Evolutionary conservation across 2,888 invertebrate genomes (phyloP).

Genomic region (Caenorhabditis doughertyi): DNA sequence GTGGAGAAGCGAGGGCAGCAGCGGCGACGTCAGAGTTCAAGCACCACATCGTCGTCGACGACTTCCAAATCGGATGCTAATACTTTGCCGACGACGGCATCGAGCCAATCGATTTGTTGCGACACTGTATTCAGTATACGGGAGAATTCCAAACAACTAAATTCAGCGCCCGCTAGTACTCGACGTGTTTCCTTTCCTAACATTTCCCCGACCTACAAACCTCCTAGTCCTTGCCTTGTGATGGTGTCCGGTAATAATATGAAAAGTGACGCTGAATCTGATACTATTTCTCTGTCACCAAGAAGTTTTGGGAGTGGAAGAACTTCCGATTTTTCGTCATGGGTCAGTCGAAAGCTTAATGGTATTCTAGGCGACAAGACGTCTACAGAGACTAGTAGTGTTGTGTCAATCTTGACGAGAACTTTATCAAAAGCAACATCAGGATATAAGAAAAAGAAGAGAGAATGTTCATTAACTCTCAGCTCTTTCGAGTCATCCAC

Average conservation of each 20-base stretch:
- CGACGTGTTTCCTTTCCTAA: constrained; percentile 60
- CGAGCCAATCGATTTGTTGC: constrained; percentile 45
- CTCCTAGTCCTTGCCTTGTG: background rate
- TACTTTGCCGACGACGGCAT: constrained; percentile 22
- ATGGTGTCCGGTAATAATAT: background rate
- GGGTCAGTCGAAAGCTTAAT: constrained; percentile 58
- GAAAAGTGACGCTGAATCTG: constrained; percentile 45
- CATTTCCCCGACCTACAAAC: constrained; percentile 8
- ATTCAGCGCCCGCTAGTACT: background rate
- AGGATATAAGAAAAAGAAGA: constrained; percentile 31
- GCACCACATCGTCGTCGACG: constrained; percentile 13
- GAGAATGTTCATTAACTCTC: constrained; percentile 36
- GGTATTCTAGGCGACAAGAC: constrained; percentile 29
- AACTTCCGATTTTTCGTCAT: constrained; percentile 49
- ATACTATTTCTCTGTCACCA: constrained; percentile 46
- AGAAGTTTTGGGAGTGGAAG: constrained; percentile 32
- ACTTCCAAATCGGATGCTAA: constrained; percentile 47
- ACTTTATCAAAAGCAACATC: constrained; percentile 54
- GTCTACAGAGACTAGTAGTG: constrained; percentile 15
- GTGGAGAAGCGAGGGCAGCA: constrained; percentile 52
- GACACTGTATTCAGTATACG: background rate
- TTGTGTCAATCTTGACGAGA: constrained; percentile 50
- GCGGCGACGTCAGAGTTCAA: constrained; percentile 59
- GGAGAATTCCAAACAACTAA: background rate
- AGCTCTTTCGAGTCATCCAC: constrained; percentile 15